Conservation (phyloP, 2,888 invertebrate genomes). For the Cryptus viduatorius region DNA sequence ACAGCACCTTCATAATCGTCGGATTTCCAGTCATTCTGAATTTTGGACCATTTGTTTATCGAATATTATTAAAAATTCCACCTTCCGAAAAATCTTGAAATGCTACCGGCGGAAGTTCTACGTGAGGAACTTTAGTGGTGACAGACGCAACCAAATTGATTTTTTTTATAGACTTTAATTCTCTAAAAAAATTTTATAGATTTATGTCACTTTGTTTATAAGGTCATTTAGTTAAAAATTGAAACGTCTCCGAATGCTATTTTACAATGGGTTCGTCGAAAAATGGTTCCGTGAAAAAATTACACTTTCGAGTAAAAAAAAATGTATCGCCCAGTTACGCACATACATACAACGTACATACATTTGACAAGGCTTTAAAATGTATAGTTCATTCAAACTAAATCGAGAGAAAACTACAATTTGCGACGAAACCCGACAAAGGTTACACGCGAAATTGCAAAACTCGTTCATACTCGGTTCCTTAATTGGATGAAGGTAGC, state of each 20-base stretch:
- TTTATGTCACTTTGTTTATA: background rate
- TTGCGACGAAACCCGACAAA: background rate
- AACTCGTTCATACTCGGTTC: slow-evolving; percentile 1
- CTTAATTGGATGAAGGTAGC: background rate
- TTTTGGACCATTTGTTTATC: too few relatives aligned
- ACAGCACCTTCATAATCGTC: background rate
- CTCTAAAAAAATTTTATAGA: background rate
- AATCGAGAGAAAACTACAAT: background rate
- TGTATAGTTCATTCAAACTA: slow-evolving; percentile 2
- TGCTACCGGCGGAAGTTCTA: too few relatives aligned
- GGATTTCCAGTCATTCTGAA: background rate
- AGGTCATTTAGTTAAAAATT: background rate
- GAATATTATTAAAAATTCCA: too few relatives aligned
- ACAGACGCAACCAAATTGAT: too few relatives aligned
- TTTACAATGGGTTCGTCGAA: background rate
- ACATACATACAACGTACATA: too few relatives aligned
- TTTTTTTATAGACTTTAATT: background rate
- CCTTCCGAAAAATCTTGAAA: too few relatives aligned
- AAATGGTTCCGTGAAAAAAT: background rate
- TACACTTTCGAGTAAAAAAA: background rate
- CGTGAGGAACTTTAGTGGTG: too few relatives aligned
- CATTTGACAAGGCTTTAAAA: slow-evolving; percentile 4
- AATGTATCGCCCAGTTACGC: background rate
- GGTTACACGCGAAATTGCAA: background rate
- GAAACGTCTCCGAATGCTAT: background rate